Evolutionary conservation across 2,797 vertebrate genomes (phyloP).

Genomic region (Phataginus tetradactyla): DNA sequence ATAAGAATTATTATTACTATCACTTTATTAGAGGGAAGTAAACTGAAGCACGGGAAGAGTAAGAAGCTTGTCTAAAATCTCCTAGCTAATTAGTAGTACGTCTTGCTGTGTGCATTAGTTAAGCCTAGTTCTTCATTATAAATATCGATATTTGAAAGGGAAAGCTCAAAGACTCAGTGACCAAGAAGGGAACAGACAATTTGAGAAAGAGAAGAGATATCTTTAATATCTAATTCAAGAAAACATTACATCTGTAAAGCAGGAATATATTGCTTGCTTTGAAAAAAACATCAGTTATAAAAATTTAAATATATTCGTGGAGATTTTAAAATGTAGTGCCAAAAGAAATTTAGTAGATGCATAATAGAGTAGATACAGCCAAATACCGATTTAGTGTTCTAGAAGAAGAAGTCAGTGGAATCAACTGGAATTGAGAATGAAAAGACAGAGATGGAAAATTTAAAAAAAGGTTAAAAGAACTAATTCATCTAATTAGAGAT

Average conservation of each 20-base stretch:
- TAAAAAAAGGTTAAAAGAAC: constrained; percentile 16
- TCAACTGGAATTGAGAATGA: background rate
- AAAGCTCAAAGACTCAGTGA: background rate
- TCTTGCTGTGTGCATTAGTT: background rate
- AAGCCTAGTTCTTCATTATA: background rate
- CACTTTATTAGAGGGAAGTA: background rate
- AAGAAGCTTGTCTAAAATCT: constrained; percentile 9
- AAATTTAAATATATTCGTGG: background rate
- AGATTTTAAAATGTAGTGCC: background rate
- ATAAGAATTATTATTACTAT: background rate
- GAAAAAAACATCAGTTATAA: background rate
- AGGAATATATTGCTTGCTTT: constrained; percentile 10
- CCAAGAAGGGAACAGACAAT: background rate
- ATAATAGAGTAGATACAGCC: background rate
- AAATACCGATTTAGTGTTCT: background rate
- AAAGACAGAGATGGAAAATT: background rate
- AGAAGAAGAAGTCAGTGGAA: background rate
- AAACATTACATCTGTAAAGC: background rate
- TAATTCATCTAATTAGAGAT: background rate
- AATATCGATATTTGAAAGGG: constrained; percentile 8
- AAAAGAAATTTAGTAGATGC: background rate
- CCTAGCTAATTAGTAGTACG: background rate
- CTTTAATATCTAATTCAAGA: constrained; percentile 20
- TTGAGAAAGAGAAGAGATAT: background rate
- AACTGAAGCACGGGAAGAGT: background rate